A percentile compares a stretch with the other conserved stretches of the same genome.
These are phyloP conservation scores for Drosophila ustulata DNA, from an alignment of 2,888 invertebrate species.

Conservation along the genomic window DNA sequence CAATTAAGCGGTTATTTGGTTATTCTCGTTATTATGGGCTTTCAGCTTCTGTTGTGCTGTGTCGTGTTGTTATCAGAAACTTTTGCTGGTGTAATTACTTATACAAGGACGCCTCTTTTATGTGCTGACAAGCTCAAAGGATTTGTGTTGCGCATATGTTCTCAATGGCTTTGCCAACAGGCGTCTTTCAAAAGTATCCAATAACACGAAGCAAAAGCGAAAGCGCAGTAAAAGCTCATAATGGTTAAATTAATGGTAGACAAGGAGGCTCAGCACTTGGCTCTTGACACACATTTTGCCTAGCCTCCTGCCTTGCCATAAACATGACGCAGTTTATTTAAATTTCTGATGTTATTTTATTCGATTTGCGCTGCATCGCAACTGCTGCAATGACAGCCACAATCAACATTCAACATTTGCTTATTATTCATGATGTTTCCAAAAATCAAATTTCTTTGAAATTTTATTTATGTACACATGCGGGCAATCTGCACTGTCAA, in stretches of 20 bases:
- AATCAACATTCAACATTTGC: conserved; percentile 55
- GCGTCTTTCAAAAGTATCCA: conserved; percentile 67
- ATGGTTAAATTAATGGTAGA: conserved; percentile 74
- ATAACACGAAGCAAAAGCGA: conserved; percentile 69
- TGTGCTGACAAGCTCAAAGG: conserved; percentile 49
- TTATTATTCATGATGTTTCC: conserved; percentile 73
- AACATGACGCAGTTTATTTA: conserved; percentile 52
- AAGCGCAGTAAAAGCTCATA: conserved; percentile 69
- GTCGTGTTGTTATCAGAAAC: conserved; percentile 55
- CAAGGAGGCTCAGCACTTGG: conserved; percentile 22
- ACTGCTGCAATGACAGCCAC: conserved; percentile 24
- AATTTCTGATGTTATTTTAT: conserved; percentile 54
- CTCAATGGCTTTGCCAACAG: conserved; percentile 56
- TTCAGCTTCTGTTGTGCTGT: conserved; percentile 37
- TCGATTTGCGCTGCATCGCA: conserved; percentile 26
- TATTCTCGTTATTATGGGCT: conserved; percentile 59
- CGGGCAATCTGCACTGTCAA: neutral
- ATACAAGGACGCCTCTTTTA: conserved; percentile 10
- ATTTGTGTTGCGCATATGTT: conserved; percentile 69
- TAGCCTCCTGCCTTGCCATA: neutral
- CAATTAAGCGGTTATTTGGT: conserved; percentile 43
- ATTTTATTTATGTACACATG: conserved; percentile 57
- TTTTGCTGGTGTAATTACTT: conserved; percentile 72
- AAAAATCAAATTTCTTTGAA: conserved; percentile 58
- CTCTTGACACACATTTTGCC: conserved; percentile 4